Evolutionary conservation across 1,140 invertebrate species (phyloP), one percentile per base, ranked within the genome.

Genomic region (Nasonia giraulti): DNA sequence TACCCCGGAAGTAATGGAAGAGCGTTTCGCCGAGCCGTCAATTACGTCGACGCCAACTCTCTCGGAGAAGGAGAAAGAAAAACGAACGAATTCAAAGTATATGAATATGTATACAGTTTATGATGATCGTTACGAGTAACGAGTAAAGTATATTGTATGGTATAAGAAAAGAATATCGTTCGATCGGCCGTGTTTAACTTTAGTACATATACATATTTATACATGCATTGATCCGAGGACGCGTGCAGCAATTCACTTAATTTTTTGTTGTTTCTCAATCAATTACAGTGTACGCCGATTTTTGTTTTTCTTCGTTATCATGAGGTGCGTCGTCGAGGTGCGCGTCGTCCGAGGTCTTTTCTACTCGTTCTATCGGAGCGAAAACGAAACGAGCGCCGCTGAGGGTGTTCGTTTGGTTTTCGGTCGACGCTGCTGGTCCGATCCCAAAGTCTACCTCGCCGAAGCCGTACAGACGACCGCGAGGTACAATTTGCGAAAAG

Each of bases 171-270:
- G 14, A 27, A 47, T 50, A 78, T 76, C 37, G 31, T 71, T 55
- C 66, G 3, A 73, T 80, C 62, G 20, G 44, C 66, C 50, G 55
- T 83, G 17, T 73, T 55, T 62, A 66, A 12, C 33, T 23, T 66
- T 27, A 76, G 20, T 55, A 86, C 62, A 69, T 82, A 85, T 68
- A 84, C 82, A 86, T 79, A 86, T 78, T 81, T 78, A 84, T 84
- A 82, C 37, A 82, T 73, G 17, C 50, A 81, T 84, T 79, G 47
- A 82, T 50, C 31, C 76, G 20, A 11, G 50, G 50, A 77, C 33
- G 55, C 33, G 55, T 76, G 44, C 33, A 83, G n/a, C 20, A n/a
- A 62, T 74, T 83, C 55, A 44, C 47, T 82, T 50, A 44, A 69
- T 55, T n/a, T 73, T 66, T 55, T 68, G 76, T 69, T 73, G n/a